Evolutionary conservation across 2,888 invertebrate species (phyloP).

Genomic region (Drosophila melanosoma): DNA sequence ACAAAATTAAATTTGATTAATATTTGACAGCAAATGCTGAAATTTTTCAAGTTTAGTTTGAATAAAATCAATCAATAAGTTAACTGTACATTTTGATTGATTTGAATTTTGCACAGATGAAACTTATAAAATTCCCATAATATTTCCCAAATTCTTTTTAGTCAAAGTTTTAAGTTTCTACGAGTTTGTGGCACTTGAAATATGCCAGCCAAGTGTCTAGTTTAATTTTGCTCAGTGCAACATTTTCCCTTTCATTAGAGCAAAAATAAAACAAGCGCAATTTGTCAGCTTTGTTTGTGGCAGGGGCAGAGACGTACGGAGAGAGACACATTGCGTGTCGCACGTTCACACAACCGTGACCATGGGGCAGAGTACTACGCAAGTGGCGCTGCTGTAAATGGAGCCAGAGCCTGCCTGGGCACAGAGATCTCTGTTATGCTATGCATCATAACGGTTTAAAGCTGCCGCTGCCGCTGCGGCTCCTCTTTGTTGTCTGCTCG

Average conservation of each 20-base stretch:
- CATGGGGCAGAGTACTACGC: constrained; percentile 30
- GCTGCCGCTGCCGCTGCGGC: constrained; percentile 21
- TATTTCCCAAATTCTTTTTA: background rate
- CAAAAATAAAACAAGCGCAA: constrained; percentile 14
- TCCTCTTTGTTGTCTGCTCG: constrained; percentile 43
- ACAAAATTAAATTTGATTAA: constrained; percentile 35
- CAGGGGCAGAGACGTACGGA: constrained; percentile 17
- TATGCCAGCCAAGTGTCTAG: background rate
- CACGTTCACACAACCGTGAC: constrained; percentile 53
- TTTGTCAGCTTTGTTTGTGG: constrained; percentile 17
- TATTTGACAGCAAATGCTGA: background rate
- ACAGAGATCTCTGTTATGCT: constrained; percentile 10
- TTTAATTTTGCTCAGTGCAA: constrained; percentile 27
- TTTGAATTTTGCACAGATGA: no score
- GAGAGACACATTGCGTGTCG: constrained; percentile 54
- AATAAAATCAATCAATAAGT: background rate
- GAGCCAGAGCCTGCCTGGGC: constrained; percentile 1
- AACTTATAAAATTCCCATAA: background rate
- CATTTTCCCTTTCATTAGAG: constrained; percentile 51
- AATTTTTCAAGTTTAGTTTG: background rate
- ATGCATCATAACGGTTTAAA: constrained; percentile 25
- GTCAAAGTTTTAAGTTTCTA: background rate
- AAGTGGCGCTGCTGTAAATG: background rate
- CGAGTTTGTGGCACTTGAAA: background rate
- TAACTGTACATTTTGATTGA: no score